A percentile compares a stretch with the other conserved stretches of the same genome.
Evolutionary conservation across 2,888 invertebrate species (phyloP).

Genomic region (Eupithecia vulgata): DNA sequence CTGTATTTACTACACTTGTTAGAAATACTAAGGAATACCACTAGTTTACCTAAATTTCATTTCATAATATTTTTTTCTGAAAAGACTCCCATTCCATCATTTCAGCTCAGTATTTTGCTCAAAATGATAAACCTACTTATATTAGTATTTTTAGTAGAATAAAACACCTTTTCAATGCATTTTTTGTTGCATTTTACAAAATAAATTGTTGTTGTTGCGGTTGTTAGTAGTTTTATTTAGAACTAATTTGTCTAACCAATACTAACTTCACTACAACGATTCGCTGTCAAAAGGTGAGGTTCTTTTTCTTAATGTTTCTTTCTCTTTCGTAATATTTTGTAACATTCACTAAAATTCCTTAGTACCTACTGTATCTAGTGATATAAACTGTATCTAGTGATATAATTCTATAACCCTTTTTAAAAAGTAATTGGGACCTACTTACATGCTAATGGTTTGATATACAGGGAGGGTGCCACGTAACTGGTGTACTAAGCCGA

Average conservation of each 20-base stretch:
- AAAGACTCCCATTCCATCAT: background rate
- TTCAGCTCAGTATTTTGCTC: background rate
- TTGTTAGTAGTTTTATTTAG: conserved; percentile 65
- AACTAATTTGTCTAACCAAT: conserved; percentile 37
- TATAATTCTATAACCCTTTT: no score
- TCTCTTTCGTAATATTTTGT: background rate
- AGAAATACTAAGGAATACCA: background rate
- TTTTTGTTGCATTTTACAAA: conserved; percentile 26
- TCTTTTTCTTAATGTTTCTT: background rate
- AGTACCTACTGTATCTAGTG: no score
- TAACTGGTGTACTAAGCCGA: no score
- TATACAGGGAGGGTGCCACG: no score
- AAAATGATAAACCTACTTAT: background rate
- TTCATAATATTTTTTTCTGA: background rate
- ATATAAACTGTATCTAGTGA: no score
- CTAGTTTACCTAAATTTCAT: background rate
- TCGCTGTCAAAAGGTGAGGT: conserved; percentile 14
- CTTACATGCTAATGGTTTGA: no score
- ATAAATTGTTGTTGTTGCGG: conserved; percentile 39
- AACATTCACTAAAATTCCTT: background rate
- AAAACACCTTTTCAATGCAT: background rate
- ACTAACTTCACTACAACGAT: conserved; percentile 7
- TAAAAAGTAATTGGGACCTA: no score
- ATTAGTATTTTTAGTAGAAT: background rate
- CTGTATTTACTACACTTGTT: background rate